These are phyloP conservation scores for Rhodeus uyekii DNA, from an alignment of 2,797 vertebrate genomes.

Conservation along the genomic window DNA sequence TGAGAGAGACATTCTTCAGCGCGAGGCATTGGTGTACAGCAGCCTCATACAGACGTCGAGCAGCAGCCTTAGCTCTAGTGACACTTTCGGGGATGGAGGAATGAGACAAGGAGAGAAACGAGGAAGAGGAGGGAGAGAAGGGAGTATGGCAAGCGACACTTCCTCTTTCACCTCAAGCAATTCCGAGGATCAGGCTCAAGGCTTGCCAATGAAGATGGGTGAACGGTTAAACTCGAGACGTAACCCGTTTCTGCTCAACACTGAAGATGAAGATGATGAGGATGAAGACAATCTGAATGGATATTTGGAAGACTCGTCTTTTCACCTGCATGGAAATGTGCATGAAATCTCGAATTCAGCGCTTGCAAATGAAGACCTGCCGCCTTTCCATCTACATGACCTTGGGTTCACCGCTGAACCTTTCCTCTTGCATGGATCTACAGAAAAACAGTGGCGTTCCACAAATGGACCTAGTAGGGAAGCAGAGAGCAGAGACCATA, in stretches of 20 bases:
- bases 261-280: constrained; percentile 81
- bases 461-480: constrained; percentile 63
- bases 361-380: constrained; percentile 52
- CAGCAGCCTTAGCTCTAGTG: constrained; percentile 54
- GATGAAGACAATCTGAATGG: constrained; percentile 74
- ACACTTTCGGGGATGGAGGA: constrained; percentile 55
- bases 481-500: constrained; percentile 66
- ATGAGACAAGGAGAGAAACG: constrained; percentile 46
- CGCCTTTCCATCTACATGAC: constrained; percentile 72
- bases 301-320: constrained; percentile 80
- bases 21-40: constrained; percentile 87
- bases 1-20: constrained; percentile 86
- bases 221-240: constrained; percentile 72
- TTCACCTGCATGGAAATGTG: constrained; percentile 76
- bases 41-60: constrained; percentile 81
- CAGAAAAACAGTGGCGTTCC: constrained; percentile 74
- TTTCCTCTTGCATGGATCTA: constrained; percentile 82
- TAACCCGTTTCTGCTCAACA: constrained; percentile 89
- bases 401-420: constrained; percentile 75
- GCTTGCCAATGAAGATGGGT: constrained; percentile 53
- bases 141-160: constrained; percentile 74
- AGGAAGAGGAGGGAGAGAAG: constrained; percentile 56
- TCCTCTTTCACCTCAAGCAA: constrained; percentile 77
- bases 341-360: constrained; percentile 50
- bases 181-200: constrained; percentile 73